phyloP scores from a whole-genome alignment of 2,888 invertebrate genomes.

The Napeogenes inachia region DNA sequence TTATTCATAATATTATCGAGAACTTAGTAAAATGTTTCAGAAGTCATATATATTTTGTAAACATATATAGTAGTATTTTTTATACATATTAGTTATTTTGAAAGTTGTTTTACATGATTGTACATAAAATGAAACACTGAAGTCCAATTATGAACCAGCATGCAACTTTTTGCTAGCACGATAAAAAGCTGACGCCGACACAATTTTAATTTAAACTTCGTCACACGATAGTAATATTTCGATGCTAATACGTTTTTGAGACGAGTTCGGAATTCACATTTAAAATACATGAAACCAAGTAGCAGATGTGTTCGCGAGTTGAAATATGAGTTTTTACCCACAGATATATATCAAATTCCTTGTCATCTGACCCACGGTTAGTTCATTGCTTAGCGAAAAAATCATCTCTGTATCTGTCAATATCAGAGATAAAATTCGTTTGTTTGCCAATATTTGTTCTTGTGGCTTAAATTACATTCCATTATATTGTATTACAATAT shows the following conservation, averaged over 20 bases:
- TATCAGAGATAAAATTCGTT: background rate
- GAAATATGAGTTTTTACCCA: slow-evolving; percentile 33
- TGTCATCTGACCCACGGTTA: slow-evolving; percentile 26
- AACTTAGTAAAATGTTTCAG: too few relatives aligned
- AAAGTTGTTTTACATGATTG: background rate
- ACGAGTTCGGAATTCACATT: slow-evolving; percentile 33
- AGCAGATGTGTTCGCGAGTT: slow-evolving; percentile 34
- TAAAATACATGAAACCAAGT: slow-evolving; percentile 33
- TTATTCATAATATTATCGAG: too few relatives aligned
- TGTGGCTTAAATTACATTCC: too few relatives aligned
- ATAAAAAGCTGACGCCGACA: slow-evolving; percentile 3
- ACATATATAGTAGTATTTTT: too few relatives aligned
- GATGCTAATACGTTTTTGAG: slow-evolving; percentile 31
- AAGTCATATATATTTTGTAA: too few relatives aligned
- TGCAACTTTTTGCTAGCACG: background rate
- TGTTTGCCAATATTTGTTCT: background rate
- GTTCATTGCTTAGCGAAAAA: slow-evolving; percentile 21
- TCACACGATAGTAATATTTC: slow-evolving; percentile 32
- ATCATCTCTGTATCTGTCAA: background rate
- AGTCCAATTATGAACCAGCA: background rate
- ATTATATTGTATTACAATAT: too few relatives aligned
- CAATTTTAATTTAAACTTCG: slow-evolving; percentile 31
- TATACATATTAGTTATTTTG: too few relatives aligned
- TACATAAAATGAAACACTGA: background rate
- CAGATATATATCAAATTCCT: slow-evolving; percentile 41